Evolutionary conservation across 2,888 invertebrate species (phyloP).

Genomic region (Heteromyza rotundicornis): DNA sequence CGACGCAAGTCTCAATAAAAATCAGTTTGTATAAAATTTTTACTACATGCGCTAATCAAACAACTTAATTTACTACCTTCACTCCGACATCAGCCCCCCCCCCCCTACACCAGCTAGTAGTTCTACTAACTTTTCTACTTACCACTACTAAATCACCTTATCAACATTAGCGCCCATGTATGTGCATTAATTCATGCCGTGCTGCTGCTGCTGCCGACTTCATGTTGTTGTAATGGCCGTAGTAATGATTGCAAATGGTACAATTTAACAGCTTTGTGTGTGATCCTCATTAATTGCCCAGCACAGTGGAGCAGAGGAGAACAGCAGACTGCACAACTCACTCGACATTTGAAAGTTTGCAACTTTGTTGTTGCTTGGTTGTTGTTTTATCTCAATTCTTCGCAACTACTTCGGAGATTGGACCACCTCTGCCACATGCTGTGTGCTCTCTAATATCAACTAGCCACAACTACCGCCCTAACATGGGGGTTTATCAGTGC

Average conservation of each 20-base stretch:
- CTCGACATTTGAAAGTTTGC: too few species aligned
- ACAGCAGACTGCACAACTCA: too few species aligned
- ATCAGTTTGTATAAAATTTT: too few species aligned
- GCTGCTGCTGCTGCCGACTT: too few species aligned
- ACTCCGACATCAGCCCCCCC: too few species aligned
- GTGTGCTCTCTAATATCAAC: constrained; percentile 2
- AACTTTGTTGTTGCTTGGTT: not conserved
- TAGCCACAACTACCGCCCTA: not conserved
- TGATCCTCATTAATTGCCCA: constrained; percentile 4
- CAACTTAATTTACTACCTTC: too few species aligned
- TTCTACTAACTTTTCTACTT: too few species aligned
- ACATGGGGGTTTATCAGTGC: not conserved
- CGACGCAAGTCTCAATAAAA: too few species aligned
- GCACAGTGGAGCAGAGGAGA: too few species aligned
- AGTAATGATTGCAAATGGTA: not conserved
- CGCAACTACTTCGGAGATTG: not conserved
- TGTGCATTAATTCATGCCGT: not conserved
- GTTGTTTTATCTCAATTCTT: not conserved
- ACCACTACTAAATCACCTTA: constrained; percentile 1
- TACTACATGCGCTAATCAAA: too few species aligned
- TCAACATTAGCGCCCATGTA: not conserved
- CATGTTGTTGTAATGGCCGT: not conserved
- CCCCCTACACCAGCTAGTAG: too few species aligned
- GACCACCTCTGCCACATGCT: not conserved
- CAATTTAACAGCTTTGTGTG: not conserved